phyloP scores from a whole-genome alignment of 1,140 invertebrate genomes.

The Aphidius gifuensis region DNA sequence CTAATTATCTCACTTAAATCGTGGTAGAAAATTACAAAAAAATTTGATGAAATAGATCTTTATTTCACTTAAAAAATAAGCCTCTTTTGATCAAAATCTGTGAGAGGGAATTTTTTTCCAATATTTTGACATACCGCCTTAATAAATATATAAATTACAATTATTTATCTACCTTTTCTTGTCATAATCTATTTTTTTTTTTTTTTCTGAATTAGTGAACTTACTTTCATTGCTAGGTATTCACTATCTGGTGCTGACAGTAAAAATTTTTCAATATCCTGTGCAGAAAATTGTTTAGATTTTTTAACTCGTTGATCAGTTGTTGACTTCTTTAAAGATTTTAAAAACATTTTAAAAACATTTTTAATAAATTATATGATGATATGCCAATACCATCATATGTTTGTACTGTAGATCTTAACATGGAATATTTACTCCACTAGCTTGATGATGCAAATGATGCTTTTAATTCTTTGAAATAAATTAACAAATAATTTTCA shows the following conservation, averaged over 20 bases:
- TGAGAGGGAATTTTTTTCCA: background rate
- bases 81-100: background rate
- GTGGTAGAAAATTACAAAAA: background rate
- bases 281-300: background rate
- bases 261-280: background rate
- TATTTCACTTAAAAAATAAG: background rate
- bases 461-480: background rate
- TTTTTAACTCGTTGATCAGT: background rate
- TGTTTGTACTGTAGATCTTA: background rate
- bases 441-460: background rate
- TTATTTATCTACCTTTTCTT: too few species aligned
- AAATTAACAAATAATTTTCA: background rate
- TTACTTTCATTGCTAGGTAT: background rate
- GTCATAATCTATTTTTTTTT: background rate
- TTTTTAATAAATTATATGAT: background rate
- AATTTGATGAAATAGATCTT: background rate
- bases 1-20: background rate
- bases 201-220: background rate
- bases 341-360: too few species aligned
- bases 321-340: background rate
- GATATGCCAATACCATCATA: background rate
- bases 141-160: background rate
- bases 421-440: conserved; percentile 5
- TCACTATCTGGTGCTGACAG: background rate
- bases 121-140: background rate